These are phyloP conservation scores for Heliocidaris tuberculata DNA, from an alignment of 35 echinoderm and acorn worm genomes.

Conservation along the genomic window DNA sequence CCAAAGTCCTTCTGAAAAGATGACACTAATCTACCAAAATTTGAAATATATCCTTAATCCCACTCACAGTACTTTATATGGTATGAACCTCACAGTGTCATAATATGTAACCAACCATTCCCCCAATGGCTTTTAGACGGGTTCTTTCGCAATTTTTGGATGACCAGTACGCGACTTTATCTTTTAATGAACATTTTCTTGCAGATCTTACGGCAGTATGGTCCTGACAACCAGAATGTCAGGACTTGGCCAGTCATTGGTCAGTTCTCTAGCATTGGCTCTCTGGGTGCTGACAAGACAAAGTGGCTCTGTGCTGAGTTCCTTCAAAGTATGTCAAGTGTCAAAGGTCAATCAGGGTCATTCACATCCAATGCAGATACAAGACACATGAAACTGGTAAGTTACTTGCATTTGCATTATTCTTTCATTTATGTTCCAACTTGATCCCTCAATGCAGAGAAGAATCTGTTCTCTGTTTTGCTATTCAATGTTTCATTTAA, in stretches of 20 bases:
- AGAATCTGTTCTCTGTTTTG: not conserved
- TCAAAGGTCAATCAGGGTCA: conserved; percentile 45
- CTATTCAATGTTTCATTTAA: too few relatives aligned
- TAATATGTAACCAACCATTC: too few relatives aligned
- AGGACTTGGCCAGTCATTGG: conserved; percentile 85
- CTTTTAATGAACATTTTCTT: not conserved
- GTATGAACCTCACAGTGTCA: too few relatives aligned
- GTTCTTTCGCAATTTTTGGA: not conserved
- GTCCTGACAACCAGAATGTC: conserved; percentile 48
- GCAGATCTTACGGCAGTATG: conserved; percentile 62
- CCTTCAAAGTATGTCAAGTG: conserved; percentile 70
- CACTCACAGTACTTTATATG: too few relatives aligned
- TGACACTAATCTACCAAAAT: too few relatives aligned
- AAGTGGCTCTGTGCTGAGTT: conserved; percentile 91
- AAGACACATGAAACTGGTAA: conserved; percentile 88
- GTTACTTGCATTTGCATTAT: not conserved
- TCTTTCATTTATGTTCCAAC: not conserved
- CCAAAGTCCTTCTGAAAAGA: too few relatives aligned
- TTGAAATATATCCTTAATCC: too few relatives aligned
- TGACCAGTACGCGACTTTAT: not conserved
- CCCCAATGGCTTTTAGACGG: too few relatives aligned
- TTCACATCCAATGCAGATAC: conserved; percentile 46
- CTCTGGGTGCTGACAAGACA: conserved; percentile 78
- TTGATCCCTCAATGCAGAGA: not conserved
- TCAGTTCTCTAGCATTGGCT: conserved; percentile 96